Percentiles rank a stretch among this genome's conserved stretches.
phyloP scores from a whole-genome alignment of 2,888 invertebrate species.

The Saturnia japonica region DNA sequence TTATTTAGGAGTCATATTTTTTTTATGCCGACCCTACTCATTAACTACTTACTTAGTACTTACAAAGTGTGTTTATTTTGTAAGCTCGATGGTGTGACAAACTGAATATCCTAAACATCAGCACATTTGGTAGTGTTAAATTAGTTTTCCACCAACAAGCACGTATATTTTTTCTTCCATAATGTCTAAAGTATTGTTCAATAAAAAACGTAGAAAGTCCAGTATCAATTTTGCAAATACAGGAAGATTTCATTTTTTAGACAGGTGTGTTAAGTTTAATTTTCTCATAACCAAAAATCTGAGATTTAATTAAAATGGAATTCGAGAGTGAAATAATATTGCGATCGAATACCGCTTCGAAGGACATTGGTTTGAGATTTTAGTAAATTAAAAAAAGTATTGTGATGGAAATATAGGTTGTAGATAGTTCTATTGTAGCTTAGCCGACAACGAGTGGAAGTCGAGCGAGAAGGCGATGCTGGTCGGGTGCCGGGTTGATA shows the following conservation, averaged over 20 bases:
- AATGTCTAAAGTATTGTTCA: conserved; percentile 45
- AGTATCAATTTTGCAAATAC: conserved; percentile 66
- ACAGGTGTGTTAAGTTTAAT: conserved; percentile 43
- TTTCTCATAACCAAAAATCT: background rate
- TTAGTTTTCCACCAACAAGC: background rate
- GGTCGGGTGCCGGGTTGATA: no score
- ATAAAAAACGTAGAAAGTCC: conserved; percentile 55
- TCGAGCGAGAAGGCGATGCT: no score
- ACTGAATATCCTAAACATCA: background rate
- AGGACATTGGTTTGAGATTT: no score
- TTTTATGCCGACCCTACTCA: background rate
- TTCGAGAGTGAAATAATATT: background rate
- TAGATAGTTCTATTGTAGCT: no score
- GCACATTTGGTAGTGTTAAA: background rate
- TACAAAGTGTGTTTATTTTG: no score
- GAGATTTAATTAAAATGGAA: background rate
- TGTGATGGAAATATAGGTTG: no score
- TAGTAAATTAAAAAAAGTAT: no score
- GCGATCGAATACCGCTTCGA: no score
- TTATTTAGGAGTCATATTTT: background rate
- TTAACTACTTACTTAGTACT: no score
- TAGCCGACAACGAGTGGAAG: no score
- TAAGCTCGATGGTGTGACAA: no score
- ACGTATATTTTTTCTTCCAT: background rate
- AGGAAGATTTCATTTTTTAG: conserved; percentile 63